Conservation (phyloP, 2,113 vertebrate genomes). For the Clarias magur region DNA sequence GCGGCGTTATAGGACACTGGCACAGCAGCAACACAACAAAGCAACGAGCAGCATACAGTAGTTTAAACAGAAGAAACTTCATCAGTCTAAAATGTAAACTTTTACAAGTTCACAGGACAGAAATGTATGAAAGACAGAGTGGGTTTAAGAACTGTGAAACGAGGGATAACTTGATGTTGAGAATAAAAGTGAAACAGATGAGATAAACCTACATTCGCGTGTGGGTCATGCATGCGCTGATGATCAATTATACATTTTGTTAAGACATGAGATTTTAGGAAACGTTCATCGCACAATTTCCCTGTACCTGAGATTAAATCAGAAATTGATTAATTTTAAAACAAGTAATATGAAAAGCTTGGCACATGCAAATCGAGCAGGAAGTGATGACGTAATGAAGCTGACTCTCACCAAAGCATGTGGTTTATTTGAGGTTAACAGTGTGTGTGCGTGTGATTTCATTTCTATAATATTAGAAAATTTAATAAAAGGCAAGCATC, state of each 20-base stretch:
- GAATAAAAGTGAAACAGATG: neutral
- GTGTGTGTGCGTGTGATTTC: neutral
- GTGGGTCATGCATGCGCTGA: neutral
- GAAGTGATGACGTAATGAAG: neutral
- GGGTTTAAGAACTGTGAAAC: neutral
- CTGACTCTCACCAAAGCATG: neutral
- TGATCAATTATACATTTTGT: neutral
- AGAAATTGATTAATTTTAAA: neutral
- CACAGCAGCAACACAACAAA: neutral
- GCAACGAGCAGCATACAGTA: neutral
- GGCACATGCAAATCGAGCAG: neutral
- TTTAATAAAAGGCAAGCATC: neutral
- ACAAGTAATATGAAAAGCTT: neutral
- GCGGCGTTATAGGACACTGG: neutral
- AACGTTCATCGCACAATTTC: neutral
- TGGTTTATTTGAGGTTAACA: neutral
- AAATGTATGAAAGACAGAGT: neutral
- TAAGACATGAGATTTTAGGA: neutral
- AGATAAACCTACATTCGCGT: neutral
- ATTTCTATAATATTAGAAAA: neutral
- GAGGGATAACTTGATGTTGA: neutral
- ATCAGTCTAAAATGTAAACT: neutral
- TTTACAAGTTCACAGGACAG: neutral
- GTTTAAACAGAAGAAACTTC: too few relatives aligned
- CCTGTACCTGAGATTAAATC: neutral